Evolutionary conservation across 2,888 invertebrate species (phyloP), one percentile per base, ranked within the genome.

Genomic region (Cephus nigrinus): DNA sequence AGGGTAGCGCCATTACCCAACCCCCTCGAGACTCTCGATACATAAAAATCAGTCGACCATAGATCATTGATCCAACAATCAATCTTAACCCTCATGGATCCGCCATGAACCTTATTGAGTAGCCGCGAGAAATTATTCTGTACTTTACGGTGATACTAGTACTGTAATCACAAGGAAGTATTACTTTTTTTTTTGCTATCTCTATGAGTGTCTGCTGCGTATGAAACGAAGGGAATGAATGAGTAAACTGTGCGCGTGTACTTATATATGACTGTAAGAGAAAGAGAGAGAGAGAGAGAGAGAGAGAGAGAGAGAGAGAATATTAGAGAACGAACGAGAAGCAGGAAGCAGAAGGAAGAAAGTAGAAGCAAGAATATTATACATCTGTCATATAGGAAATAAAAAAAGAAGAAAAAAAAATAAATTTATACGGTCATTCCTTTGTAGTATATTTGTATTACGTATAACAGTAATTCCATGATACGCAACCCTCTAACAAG

Each of bases 371-470:
- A 69, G 75, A 71, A 78, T 72, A 78, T 78, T 75, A 75, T 78
- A 78, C 69, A 74, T 30, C 33, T 76, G 40, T 75, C 68, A 75
- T 75, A 77, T 77, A 75, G 32, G 69, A 69, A 69, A 69, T 69
- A 69, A 69, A 69, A 23, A n/a, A 32, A 30, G 32, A 15, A 69
- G 12, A 32, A n/a, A 30, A 32, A 32, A 32, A n/a, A 69, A 69
- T 15, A 32, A 69, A 40, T 40, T 15, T 40, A 40, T 40, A 40
- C 15, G 5, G 5, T 40, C 5, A 40, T 40, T 15, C 40, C 40
- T 40, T 40, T 40, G 40, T 40, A 15, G 40, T 40, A 40, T 15
- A 40, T 5, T 40, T 40, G 40, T 40, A 40, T 40, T 40, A 15
- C 40, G 40, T 40, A 3, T 35, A 35, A 35, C 0, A 40, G 40